These are phyloP conservation scores for Schrankia costaestrigalis DNA, from an alignment of 2,888 invertebrate species.

Conservation along the genomic window DNA sequence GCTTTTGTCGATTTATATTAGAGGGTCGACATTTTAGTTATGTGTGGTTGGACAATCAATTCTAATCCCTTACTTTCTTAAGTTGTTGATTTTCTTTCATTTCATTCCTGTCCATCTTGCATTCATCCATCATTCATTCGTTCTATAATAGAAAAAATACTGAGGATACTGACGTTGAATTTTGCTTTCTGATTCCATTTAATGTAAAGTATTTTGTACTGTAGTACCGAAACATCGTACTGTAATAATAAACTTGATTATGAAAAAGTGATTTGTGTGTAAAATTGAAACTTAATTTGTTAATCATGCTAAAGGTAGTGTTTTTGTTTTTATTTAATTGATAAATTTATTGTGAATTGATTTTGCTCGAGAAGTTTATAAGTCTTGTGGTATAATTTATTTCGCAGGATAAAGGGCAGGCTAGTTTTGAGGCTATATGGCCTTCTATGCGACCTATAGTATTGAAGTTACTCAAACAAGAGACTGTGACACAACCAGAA, in stretches of 20 bases:
- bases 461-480: slow-evolving; percentile 94
- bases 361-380: slow-evolving; percentile 2
- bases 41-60: no score
- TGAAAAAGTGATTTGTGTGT: slow-evolving; percentile 34
- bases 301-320: slow-evolving; percentile 53
- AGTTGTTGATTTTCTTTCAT: no score
- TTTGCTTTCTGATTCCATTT: no score
- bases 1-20: no score
- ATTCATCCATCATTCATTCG: no score
- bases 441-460: slow-evolving; percentile 96
- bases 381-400: slow-evolving; percentile 22
- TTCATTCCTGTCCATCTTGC: no score
- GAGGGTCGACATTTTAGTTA: no score
- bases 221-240: no score
- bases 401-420: slow-evolving; percentile 89
- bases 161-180: no score
- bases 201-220: no score
- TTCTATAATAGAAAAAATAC: no score
- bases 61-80: no score
- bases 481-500: slow-evolving; percentile 94
- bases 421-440: slow-evolving; percentile 98
- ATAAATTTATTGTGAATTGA: neutral
- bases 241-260: slow-evolving; percentile 32
- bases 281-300: slow-evolving; percentile 24
- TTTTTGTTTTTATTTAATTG: slow-evolving; percentile 4